These are phyloP conservation scores for Zaprionus africanus DNA, from an alignment of 1,140 invertebrate genomes.

Conservation along the genomic window DNA sequence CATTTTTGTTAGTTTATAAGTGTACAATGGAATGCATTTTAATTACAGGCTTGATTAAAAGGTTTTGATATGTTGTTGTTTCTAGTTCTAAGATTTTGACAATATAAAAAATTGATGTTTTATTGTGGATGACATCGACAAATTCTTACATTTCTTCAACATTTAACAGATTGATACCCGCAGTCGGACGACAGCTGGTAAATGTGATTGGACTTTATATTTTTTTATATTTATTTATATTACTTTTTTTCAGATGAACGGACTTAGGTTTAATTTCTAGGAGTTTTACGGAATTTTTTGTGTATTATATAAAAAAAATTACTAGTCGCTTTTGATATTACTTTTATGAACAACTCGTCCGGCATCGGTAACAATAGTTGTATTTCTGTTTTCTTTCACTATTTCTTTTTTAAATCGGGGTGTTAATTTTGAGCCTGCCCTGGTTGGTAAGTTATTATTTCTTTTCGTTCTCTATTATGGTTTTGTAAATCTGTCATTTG, in stretches of 20 bases:
- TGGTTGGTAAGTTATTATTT: neutral
- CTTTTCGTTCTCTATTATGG: neutral
- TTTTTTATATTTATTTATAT: neutral
- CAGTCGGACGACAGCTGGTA: neutral
- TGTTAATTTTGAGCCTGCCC: neutral
- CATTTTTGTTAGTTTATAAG: neutral
- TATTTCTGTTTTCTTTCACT: conserved; percentile 6
- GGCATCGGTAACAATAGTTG: neutral
- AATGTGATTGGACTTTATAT: neutral
- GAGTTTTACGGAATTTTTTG: too few species aligned
- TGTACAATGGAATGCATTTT: neutral
- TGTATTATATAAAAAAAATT: too few species aligned
- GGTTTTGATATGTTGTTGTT: neutral
- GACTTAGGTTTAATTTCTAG: neutral
- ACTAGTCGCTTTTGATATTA: neutral
- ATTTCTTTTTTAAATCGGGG: neutral
- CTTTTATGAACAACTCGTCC: neutral
- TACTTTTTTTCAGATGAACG: neutral
- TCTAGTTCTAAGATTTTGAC: neutral
- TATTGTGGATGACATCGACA: neutral
- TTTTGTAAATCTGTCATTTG: neutral
- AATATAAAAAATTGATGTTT: neutral
- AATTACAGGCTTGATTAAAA: neutral
- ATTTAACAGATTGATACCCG: neutral
- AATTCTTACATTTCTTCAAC: neutral